These are phyloP conservation scores for Hycleus cichorii DNA, from an alignment of 1,140 invertebrate species.

Conservation along the genomic window DNA sequence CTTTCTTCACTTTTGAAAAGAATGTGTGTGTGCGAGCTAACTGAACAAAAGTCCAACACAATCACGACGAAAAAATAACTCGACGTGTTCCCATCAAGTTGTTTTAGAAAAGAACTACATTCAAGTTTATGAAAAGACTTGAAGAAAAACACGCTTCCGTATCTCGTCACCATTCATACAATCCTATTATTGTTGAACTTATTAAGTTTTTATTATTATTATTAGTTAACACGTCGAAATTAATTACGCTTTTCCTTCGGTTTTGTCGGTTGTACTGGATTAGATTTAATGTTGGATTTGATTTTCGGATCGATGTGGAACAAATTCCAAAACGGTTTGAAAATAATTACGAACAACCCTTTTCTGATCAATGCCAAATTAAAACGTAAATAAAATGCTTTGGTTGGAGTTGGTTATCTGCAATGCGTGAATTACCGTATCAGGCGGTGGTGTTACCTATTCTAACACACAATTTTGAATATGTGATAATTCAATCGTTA, in stretches of 20 bases:
- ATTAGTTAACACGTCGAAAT: too few species aligned
- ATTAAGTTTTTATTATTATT: too few species aligned
- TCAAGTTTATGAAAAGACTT: constrained; percentile 13
- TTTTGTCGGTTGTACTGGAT: constrained; percentile 1
- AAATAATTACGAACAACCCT: constrained; percentile 12
- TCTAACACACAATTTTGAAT: too few species aligned
- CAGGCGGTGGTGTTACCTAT: constrained; percentile 9
- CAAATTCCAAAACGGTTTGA: constrained; percentile 10
- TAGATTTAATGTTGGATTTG: not conserved
- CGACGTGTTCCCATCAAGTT: not conserved
- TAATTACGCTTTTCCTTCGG: not conserved
- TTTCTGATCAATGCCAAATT: constrained; percentile 15
- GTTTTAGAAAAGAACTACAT: constrained; percentile 3
- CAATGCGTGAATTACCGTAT: constrained; percentile 15
- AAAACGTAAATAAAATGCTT: constrained; percentile 14
- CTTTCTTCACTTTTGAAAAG: not conserved
- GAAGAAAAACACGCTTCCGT: constrained; percentile 9
- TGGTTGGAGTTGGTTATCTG: constrained; percentile 11
- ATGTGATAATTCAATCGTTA: too few species aligned
- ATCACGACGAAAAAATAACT: constrained; percentile 8
- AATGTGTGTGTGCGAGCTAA: not conserved
- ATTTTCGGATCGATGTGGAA: constrained; percentile 11
- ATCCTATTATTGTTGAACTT: too few species aligned
- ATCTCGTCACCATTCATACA: too few species aligned
- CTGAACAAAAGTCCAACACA: constrained; percentile 3